Conservation (phyloP, 2,888 invertebrate species). For the Spatulosminthurus flaviceps region DNA sequence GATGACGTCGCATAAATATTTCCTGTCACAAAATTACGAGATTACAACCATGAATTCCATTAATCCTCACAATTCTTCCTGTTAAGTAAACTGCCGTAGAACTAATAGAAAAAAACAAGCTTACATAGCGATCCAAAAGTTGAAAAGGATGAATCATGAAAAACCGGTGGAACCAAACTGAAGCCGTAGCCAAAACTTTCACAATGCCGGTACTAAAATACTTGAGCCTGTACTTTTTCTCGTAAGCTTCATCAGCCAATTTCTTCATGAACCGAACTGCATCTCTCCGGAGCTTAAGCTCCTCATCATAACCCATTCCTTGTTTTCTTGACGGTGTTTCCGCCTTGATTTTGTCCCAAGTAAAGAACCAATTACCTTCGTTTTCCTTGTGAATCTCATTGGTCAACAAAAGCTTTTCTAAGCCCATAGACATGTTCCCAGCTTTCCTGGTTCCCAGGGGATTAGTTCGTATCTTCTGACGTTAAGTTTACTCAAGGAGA, state of each 20-base stretch:
- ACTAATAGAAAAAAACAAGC: background rate
- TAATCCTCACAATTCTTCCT: background rate
- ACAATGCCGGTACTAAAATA: slow-evolving; percentile 38
- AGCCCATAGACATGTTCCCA: slow-evolving; percentile 9
- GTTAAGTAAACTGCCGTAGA: background rate
- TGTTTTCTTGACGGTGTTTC: slow-evolving; percentile 52
- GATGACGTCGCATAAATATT: too few relatives aligned
- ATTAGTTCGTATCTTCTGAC: background rate
- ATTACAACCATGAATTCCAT: background rate
- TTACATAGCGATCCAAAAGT: slow-evolving; percentile 54
- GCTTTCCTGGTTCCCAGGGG: background rate
- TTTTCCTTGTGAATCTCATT: slow-evolving; percentile 26
- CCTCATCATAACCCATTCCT: slow-evolving; percentile 52
- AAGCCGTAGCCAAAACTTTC: slow-evolving; percentile 50
- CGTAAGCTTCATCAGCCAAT: slow-evolving; percentile 43
- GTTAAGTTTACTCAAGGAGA: too few relatives aligned
- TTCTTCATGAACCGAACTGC: slow-evolving; percentile 54
- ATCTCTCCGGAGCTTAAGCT: slow-evolving; percentile 49
- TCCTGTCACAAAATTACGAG: background rate
- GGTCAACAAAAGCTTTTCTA: slow-evolving; percentile 37
- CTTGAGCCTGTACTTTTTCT: background rate
- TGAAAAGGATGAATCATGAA: slow-evolving; percentile 57
- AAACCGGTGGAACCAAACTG: slow-evolving; percentile 54
- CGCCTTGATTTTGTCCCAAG: slow-evolving; percentile 44
- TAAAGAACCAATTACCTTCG: slow-evolving; percentile 33